phyloP scores from a whole-genome alignment of 2,113 vertebrate species.

The Grallaria varia region DNA sequence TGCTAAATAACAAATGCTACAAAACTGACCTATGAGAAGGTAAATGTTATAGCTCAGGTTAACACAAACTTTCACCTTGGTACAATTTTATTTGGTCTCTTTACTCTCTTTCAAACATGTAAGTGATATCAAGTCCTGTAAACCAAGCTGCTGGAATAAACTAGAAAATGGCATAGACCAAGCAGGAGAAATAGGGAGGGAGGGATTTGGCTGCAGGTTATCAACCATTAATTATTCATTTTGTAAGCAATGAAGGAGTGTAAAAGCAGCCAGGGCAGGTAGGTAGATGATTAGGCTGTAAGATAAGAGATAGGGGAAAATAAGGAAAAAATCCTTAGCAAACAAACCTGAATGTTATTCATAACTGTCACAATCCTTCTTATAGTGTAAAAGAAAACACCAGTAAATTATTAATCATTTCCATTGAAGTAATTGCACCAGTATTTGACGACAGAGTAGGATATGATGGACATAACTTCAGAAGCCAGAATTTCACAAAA shows the following conservation, averaged over 20 bases:
- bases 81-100: constrained; percentile 13
- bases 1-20: not conserved
- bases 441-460: not conserved
- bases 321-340: constrained; percentile 45
- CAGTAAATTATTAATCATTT: constrained; percentile 69
- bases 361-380: constrained; percentile 31
- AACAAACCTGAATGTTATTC: constrained; percentile 47
- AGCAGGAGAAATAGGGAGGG: constrained; percentile 18
- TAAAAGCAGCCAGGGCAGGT: constrained; percentile 28
- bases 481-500: not conserved
- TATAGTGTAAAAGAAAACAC: constrained; percentile 4
- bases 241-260: constrained; percentile 61
- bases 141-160: constrained; percentile 55
- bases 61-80: not conserved
- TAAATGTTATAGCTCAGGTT: not conserved
- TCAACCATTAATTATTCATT: constrained; percentile 73
- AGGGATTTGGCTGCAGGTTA: constrained; percentile 46
- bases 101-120: constrained; percentile 31
- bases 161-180: constrained; percentile 47
- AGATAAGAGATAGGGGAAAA: constrained; percentile 61
- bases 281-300: constrained; percentile 49
- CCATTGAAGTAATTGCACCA: constrained; percentile 61
- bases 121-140: constrained; percentile 51
- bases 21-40: not conserved
- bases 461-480: not conserved